Evolutionary conservation across 2,797 vertebrate species (phyloP).

Genomic region (Poeciliopsis infans): DNA sequence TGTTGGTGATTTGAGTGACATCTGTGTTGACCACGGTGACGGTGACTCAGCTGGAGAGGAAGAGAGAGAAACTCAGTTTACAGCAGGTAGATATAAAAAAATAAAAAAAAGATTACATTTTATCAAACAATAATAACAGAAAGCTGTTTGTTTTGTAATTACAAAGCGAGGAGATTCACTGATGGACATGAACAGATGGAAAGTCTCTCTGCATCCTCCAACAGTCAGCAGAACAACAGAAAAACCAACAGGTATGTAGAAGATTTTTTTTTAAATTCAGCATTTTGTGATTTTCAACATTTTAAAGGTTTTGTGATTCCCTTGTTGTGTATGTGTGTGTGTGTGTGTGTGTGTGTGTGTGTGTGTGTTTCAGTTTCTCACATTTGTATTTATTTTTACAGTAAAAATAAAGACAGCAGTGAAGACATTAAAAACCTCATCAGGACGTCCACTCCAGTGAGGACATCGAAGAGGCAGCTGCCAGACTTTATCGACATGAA

Average conservation of each 20-base stretch:
- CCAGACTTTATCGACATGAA: conserved; percentile 52
- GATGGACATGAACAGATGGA: conserved; percentile 23
- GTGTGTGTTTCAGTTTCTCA: conserved; percentile 17
- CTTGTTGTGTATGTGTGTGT: not conserved
- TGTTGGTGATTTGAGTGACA: conserved; percentile 37
- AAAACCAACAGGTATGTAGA: conserved; percentile 57
- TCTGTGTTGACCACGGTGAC: conserved; percentile 47
- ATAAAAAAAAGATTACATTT: not conserved
- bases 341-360: not conserved
- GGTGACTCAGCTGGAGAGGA: conserved; percentile 47
- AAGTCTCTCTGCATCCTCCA: conserved; percentile 3
- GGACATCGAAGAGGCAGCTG: conserved; percentile 37
- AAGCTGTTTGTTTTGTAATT: conserved; percentile 26
- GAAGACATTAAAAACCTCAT: conserved; percentile 37
- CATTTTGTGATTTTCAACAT: not conserved
- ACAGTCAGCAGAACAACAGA: conserved; percentile 40
- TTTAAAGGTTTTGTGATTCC: not conserved
- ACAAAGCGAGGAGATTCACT: conserved; percentile 40
- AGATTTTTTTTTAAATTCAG: not conserved
- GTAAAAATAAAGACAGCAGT: conserved; percentile 49
- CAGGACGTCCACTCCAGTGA: conserved; percentile 20
- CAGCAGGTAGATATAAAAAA: conserved; percentile 37
- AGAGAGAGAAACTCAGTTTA: conserved; percentile 25
- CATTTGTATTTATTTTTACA: conserved; percentile 20
- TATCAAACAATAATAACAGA: not conserved